Conservation (phyloP, 2,888 invertebrate species). For the Timandra comae region DNA sequence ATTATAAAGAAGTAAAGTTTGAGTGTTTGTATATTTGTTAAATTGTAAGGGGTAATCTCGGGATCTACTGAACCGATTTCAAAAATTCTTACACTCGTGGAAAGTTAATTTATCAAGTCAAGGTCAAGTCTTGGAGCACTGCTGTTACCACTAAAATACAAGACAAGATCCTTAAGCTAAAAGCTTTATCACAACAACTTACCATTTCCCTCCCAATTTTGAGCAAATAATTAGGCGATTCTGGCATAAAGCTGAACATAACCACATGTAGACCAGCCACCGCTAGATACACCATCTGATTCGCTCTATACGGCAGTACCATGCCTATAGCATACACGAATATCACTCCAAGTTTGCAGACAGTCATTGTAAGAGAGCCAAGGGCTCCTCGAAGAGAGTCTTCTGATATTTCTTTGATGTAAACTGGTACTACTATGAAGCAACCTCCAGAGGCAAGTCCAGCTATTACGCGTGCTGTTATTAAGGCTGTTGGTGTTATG, state of each 20-base stretch:
- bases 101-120: no score
- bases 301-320: conserved; percentile 34
- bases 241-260: conserved; percentile 52
- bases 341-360: conserved; percentile 55
- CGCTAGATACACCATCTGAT: conserved; percentile 42
- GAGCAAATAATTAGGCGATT: conserved; percentile 53
- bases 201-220: conserved; percentile 52
- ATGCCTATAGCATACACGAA: conserved; percentile 52
- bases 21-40: neutral
- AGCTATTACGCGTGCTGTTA: conserved; percentile 41
- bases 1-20: no score
- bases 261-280: conserved; percentile 36
- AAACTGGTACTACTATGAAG: conserved; percentile 49
- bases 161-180: neutral
- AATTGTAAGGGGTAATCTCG: no score
- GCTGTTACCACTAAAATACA: neutral
- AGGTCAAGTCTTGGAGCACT: no score
- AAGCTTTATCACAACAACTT: conserved; percentile 7
- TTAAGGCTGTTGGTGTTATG: conserved; percentile 34
- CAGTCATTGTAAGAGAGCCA: conserved; percentile 50
- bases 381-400: conserved; percentile 47
- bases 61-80: no score
- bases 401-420: conserved; percentile 52
- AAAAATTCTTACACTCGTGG: no score
- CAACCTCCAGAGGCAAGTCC: conserved; percentile 50